Conservation (phyloP, 1,140 invertebrate species). For the Trichogramma pretiosum region DNA sequence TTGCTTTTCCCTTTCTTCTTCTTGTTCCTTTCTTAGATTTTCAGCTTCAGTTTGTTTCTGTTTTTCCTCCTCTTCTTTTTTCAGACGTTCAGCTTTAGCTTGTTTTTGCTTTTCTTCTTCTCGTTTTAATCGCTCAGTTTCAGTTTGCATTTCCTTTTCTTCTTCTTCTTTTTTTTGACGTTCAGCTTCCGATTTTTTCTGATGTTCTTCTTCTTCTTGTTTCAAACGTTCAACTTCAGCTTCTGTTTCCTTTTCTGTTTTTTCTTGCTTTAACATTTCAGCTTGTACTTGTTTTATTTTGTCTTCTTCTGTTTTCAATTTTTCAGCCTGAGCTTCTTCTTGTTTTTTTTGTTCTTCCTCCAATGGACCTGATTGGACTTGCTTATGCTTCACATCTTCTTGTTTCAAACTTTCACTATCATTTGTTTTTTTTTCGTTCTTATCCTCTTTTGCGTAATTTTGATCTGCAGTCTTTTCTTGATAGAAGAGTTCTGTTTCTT, state of each 20-base stretch:
- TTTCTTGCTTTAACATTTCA: slow-evolving; percentile 12
- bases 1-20: neutral
- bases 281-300: slow-evolving; percentile 7
- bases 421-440: too few relatives aligned
- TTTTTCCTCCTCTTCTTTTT: neutral
- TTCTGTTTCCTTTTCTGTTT: slow-evolving; percentile 6
- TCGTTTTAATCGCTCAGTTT: neutral
- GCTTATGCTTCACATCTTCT: slow-evolving; percentile 11
- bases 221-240: slow-evolving; percentile 2
- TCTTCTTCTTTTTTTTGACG: neutral
- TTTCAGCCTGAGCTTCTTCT: slow-evolving; percentile 5
- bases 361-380: slow-evolving; percentile 5
- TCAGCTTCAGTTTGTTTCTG: neutral
- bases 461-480: too few relatives aligned
- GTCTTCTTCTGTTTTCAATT: slow-evolving; percentile 4
- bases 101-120: neutral
- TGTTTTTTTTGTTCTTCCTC: slow-evolving; percentile 10
- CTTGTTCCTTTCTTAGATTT: neutral
- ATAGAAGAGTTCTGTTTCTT: too few relatives aligned
- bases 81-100: neutral
- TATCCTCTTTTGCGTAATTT: too few relatives aligned
- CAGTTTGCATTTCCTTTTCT: slow-evolving; percentile 6
- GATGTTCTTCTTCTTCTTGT: slow-evolving; percentile 2
- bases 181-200: neutral
- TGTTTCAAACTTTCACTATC: too few relatives aligned